Base-by-base conservation (phyloP, 2,113 vertebrate genomes). In the Hippotragus niger region DNA sequence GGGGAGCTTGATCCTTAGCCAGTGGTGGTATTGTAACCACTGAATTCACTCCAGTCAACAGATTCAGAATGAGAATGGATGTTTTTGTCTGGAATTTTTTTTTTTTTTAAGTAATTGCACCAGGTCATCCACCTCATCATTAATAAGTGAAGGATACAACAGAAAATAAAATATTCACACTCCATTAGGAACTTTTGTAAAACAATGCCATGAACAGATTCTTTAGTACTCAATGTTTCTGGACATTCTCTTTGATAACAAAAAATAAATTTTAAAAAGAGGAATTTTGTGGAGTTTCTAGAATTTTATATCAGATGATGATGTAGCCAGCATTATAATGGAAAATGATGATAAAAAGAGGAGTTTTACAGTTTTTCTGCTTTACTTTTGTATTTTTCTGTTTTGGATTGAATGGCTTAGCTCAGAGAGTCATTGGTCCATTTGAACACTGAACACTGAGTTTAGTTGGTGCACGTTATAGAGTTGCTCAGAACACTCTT, bases 231-330 rank as follows among this genome's bases (percentile, higher is more conserved):
- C 92, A 98, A 96, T 99, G 99, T 99, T 99, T 99, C 98, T 98
- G 99, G 99, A 99, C 99, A 98, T 99, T 99, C 99, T 99, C 99
- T 99, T 99, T 99, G 99, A 99, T 99, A 99, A 99, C 99, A 99
- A 99, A 99, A 98, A 99, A 98, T 98, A 98, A 99, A 98, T 98
- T 98, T 96, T 95, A 93, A 98, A 98, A 98, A 96, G 91, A 97
- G 83, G 81, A 97, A 78, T 98, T 98, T 97, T 91, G 95, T 14
- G 96, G 96, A 87, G 92, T 98, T 97, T 98, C 96, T 95, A 87
- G 85, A 94, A 50, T 76, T 96, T 83, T 74, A 33, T 33, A 47
- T 82, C 85, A 47, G 23, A 92, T 64, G 8, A 96, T n/a, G 31
- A 92, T 33, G 2, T 7, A 45, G 45, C 91, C 16, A 82, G 29